phyloP scores from a whole-genome alignment of 2,113 vertebrate genomes.

The Leucoraja erinaceus region DNA sequence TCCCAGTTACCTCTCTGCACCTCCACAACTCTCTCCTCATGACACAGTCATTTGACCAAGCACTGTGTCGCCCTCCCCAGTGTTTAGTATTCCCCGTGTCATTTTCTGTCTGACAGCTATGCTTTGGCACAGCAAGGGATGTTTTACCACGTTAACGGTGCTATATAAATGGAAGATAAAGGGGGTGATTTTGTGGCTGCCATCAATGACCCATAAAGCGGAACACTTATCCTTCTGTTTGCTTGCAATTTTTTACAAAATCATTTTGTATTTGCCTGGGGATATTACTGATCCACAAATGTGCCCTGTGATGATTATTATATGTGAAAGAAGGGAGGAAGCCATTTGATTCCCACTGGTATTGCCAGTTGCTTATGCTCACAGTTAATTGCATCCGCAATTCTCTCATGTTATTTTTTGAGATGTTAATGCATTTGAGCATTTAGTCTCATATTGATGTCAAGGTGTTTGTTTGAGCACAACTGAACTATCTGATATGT shows the following conservation, averaged over 20 bases:
- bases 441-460: constrained; percentile 1
- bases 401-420: not conserved
- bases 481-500: not conserved
- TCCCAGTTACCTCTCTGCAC: too few species aligned
- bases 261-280: not conserved
- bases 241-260: not conserved
- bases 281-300: not conserved
- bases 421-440: not conserved
- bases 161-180: too few species aligned
- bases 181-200: not conserved
- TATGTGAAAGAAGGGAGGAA: not conserved
- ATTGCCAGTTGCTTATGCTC: not conserved
- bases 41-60: too few species aligned
- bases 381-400: constrained; percentile 27
- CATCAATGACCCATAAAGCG: not conserved
- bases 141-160: too few species aligned
- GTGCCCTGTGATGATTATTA: not conserved
- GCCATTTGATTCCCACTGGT: not conserved
- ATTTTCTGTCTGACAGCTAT: too few species aligned
- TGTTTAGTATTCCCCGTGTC: too few species aligned
- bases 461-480: not conserved
- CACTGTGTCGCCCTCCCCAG: too few species aligned
- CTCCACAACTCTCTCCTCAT: too few species aligned
- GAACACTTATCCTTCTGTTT: not conserved
- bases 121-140: too few species aligned